phyloP scores from a whole-genome alignment of 2,888 invertebrate genomes.

The Harpalus rubripes region DNA sequence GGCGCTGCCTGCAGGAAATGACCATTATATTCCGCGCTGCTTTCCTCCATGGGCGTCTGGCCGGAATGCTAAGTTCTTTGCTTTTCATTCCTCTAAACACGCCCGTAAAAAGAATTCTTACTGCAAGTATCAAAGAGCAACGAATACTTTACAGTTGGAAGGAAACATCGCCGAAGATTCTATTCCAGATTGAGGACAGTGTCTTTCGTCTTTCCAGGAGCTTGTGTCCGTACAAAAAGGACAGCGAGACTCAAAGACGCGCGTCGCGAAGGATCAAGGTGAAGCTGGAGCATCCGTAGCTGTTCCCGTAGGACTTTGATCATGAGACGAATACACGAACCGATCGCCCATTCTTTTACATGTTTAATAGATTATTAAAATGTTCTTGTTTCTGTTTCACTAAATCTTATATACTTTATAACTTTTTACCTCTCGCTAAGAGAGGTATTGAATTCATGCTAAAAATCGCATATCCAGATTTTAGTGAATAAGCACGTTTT shows the following conservation, averaged over 20 bases:
- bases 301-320: slow-evolving; percentile 6
- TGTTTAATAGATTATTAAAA: slow-evolving; percentile 37
- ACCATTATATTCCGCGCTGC: slow-evolving; percentile 64
- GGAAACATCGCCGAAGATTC: slow-evolving; percentile 64
- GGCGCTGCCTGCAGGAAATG: slow-evolving; percentile 59
- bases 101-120: slow-evolving; percentile 62
- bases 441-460: no score
- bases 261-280: slow-evolving; percentile 59
- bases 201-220: slow-evolving; percentile 52
- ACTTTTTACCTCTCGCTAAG: no score
- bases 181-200: slow-evolving; percentile 64
- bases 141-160: slow-evolving; percentile 57
- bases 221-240: slow-evolving; percentile 63
- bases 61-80: slow-evolving; percentile 56
- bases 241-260: slow-evolving; percentile 51
- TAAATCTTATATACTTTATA: neutral
- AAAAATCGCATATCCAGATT: no score
- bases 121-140: slow-evolving; percentile 60
- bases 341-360: slow-evolving; percentile 28
- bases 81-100: slow-evolving; percentile 64
- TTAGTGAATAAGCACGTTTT: no score
- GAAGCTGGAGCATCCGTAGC: neutral
- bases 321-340: slow-evolving; percentile 2
- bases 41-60: slow-evolving; percentile 49
- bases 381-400: neutral